Evolutionary conservation across 2,113 vertebrate genomes (phyloP).

Genomic region (Cynocephalus volans): DNA sequence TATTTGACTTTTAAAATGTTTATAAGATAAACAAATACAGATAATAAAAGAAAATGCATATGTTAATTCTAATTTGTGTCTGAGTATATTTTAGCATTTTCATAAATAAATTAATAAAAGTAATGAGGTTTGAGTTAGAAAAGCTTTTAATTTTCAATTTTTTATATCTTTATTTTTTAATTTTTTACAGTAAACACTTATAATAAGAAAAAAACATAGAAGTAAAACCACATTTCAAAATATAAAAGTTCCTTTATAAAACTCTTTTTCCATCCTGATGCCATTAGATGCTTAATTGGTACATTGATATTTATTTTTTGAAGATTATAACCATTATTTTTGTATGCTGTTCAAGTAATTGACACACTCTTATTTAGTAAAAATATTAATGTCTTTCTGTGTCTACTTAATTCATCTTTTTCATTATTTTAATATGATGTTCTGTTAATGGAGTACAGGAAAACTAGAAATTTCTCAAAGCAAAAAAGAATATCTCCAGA

Average conservation of each 20-base stretch:
- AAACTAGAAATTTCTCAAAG: not conserved
- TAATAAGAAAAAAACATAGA: not conserved
- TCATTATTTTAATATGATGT: constrained; percentile 4
- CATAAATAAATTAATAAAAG: not conserved
- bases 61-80: not conserved
- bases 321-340: not conserved
- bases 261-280: not conserved
- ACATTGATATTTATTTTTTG: not conserved
- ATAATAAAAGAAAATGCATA: not conserved
- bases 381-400: not conserved
- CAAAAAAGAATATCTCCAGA: not conserved
- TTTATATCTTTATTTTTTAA: not conserved
- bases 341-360: not conserved
- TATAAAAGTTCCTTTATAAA: not conserved
- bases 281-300: not conserved
- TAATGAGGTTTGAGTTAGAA: not conserved
- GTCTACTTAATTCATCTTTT: not conserved
- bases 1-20: not conserved
- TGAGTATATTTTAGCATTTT: not conserved
- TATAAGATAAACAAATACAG: not conserved
- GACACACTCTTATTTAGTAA: not conserved
- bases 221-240: not conserved
- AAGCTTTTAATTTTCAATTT: not conserved
- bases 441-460: not conserved
- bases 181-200: not conserved